A percentile compares a stretch with the other conserved stretches of the same genome.
These are phyloP conservation scores for Epsilonema sp. DNA, from an alignment of 2,888 invertebrate genomes.

Conservation along the genomic window DNA sequence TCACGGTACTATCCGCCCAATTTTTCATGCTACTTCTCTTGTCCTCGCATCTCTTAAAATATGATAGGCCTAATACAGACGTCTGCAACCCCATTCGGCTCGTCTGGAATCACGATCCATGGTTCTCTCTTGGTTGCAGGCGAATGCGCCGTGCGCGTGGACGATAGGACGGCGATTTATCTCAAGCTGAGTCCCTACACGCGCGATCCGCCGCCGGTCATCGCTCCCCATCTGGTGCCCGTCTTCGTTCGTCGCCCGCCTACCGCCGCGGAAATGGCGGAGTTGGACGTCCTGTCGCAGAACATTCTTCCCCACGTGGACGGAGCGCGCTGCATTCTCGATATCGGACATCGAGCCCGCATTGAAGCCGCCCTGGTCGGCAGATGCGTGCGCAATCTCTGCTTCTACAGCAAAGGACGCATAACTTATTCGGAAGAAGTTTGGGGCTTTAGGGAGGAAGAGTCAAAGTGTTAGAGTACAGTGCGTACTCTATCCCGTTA, in stretches of 20 bases:
- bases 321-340: conserved; percentile 3
- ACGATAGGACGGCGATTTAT: conserved; percentile 17
- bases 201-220: conserved; percentile 21
- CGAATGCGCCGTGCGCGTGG: conserved; percentile 16
- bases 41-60: too few relatives aligned
- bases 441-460: too few relatives aligned
- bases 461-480: too few relatives aligned
- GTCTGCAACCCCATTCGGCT: too few relatives aligned
- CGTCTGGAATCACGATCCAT: too few relatives aligned
- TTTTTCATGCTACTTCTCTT: too few relatives aligned
- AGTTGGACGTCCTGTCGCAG: conserved; percentile 25
- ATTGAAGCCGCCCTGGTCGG: conserved; percentile 5
- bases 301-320: conserved; percentile 13
- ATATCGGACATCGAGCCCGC: neutral
- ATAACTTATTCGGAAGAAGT: too few relatives aligned
- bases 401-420: too few relatives aligned
- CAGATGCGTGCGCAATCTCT: conserved; percentile 5
- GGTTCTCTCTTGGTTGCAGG: conserved; percentile 14
- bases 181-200: conserved; percentile 21
- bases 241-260: conserved; percentile 16
- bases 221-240: conserved; percentile 20
- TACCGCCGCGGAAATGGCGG: conserved; percentile 10
- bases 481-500: too few relatives aligned
- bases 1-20: too few relatives aligned
- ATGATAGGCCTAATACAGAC: too few relatives aligned